Conservation (phyloP, 2,797 vertebrate genomes). For the Hydrophis major region DNA sequence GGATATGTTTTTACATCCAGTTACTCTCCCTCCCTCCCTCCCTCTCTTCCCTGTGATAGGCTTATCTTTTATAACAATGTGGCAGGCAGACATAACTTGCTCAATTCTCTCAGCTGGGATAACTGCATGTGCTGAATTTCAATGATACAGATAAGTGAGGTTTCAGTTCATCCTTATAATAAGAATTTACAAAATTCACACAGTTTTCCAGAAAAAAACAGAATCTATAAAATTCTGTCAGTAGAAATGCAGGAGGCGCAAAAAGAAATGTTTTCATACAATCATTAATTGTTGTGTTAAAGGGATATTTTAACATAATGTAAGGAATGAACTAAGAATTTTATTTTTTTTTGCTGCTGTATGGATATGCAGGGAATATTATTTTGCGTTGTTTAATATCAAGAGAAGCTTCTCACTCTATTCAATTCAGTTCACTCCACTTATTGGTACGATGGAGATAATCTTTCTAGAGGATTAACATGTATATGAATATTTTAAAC, state of each 20-base stretch:
- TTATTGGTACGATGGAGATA: neutral
- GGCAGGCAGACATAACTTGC: neutral
- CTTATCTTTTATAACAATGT: neutral
- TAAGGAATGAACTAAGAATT: neutral
- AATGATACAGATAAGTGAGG: neutral
- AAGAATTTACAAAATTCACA: neutral
- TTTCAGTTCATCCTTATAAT: neutral
- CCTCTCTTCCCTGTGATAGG: neutral
- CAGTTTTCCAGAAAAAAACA: neutral
- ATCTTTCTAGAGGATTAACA: neutral
- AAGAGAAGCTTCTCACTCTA: neutral
- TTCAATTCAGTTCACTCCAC: neutral
- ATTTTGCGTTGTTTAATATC: neutral
- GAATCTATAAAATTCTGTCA: neutral
- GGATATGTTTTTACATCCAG: neutral
- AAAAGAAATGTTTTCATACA: neutral
- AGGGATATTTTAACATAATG: neutral
- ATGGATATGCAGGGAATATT: neutral
- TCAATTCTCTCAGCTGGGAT: conserved; percentile 3
- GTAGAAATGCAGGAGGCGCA: neutral
- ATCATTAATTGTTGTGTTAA: neutral
- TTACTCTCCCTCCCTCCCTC: neutral
- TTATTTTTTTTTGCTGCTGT: neutral
- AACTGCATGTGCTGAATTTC: neutral
- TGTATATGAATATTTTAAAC: neutral